Percentiles rank a stretch among this genome's conserved stretches.
These are phyloP conservation scores for Stenotaenia linearis DNA, from an alignment of 2,888 invertebrate species.

Conservation along the genomic window DNA sequence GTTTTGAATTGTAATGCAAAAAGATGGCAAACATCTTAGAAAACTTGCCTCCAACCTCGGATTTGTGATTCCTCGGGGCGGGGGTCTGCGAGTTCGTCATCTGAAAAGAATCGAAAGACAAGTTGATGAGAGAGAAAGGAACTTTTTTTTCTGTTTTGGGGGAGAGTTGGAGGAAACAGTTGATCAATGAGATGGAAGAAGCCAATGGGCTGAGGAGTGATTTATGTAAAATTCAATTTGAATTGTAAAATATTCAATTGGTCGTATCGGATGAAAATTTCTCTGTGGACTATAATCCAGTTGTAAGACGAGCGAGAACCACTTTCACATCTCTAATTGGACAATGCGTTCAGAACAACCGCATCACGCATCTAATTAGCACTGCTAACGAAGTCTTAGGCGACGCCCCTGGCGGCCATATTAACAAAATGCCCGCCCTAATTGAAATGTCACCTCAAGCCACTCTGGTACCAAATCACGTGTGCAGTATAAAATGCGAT, in stretches of 20 bases:
- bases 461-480: neutral
- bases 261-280: constrained; percentile 15
- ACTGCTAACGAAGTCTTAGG: constrained; percentile 9
- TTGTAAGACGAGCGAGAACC: constrained; percentile 19
- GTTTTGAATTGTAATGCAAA: constrained; percentile 19
- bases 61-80: constrained; percentile 11
- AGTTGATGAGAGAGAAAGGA: neutral
- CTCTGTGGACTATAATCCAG: constrained; percentile 15
- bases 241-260: constrained; percentile 19
- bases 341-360: constrained; percentile 19
- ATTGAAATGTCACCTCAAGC: constrained; percentile 12
- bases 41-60: constrained; percentile 14
- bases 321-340: constrained; percentile 14
- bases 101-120: constrained; percentile 19
- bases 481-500: neutral
- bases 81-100: constrained; percentile 11
- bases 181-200: constrained; percentile 10
- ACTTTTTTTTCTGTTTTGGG: neutral
- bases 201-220: constrained; percentile 15
- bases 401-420: constrained; percentile 14
- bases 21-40: constrained; percentile 19
- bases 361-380: constrained; percentile 19
- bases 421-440: constrained; percentile 12
- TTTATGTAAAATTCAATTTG: constrained; percentile 19
- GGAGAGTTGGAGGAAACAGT: neutral